Percentiles rank a stretch among this genome's conserved stretches.
These are phyloP conservation scores for Anguilla megastoma DNA, from an alignment of 2,797 vertebrate genomes.

Conservation along the genomic window DNA sequence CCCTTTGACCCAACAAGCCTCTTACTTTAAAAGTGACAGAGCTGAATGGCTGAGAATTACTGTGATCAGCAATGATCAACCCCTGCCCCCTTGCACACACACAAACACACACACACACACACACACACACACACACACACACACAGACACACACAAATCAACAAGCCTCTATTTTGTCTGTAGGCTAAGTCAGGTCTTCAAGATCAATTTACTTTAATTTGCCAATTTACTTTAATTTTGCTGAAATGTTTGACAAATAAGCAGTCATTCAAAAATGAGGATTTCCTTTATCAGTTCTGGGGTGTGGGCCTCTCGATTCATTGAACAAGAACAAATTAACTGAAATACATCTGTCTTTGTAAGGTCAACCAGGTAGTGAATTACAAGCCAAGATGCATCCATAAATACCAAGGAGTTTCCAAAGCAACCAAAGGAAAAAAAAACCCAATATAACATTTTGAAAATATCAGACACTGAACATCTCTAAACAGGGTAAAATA, in stretches of 20 bases:
- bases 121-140: not conserved
- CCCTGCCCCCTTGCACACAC: not conserved
- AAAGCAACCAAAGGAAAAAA: not conserved
- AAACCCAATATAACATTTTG: not conserved
- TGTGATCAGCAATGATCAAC: no score
- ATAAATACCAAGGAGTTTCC: not conserved
- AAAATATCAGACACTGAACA: not conserved
- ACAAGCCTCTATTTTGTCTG: not conserved
- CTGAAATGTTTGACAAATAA: no score
- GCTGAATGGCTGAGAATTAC: no score
- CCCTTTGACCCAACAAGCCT: not conserved
- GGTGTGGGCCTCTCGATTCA: no score
- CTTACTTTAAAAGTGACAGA: not conserved
- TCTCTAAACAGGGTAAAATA: no score
- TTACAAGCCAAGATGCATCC: not conserved
- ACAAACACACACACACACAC: not conserved
- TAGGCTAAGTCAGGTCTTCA: not conserved
- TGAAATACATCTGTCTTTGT: not conserved
- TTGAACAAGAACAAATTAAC: no score
- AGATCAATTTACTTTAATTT: no score
- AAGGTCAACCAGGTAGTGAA: not conserved
- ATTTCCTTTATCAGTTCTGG: no score
- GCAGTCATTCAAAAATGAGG: no score
- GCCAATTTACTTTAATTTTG: no score
- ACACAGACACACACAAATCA: not conserved